A percentile compares a stretch with the other conserved stretches of the same genome.
Evolutionary conservation across 2,113 vertebrate genomes (phyloP).

Genomic region (Pseudopodoces humilis): DNA sequence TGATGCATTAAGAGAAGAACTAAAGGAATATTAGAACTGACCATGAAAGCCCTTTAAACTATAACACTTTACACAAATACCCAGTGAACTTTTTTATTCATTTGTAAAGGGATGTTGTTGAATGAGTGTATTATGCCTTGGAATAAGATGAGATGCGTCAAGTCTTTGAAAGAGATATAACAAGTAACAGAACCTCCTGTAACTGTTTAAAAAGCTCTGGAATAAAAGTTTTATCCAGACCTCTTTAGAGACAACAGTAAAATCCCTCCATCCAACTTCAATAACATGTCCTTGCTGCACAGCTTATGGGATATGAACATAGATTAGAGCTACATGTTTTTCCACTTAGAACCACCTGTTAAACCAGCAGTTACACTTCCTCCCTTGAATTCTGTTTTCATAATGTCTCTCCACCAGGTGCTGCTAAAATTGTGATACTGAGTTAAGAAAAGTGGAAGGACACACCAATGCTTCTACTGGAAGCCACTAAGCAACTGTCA

Average conservation of each 20-base stretch:
- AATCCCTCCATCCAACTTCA: not conserved
- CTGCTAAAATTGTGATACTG: not conserved
- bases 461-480: not conserved
- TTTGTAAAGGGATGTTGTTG: not conserved
- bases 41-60: not conserved
- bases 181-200: not conserved
- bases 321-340: not conserved
- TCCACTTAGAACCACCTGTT: not conserved
- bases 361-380: not conserved
- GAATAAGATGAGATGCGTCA: not conserved
- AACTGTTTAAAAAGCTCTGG: not conserved
- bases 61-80: not conserved
- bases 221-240: not conserved
- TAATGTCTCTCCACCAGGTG: not conserved
- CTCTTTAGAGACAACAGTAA: not conserved
- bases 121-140: not conserved
- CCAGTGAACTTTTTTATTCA: not conserved
- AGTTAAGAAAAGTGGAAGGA: not conserved
- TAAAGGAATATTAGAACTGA: not conserved
- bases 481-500: not conserved
- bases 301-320: not conserved
- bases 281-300: not conserved
- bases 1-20: not conserved
- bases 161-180: not conserved
- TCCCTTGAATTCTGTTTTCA: not conserved